Base-by-base conservation (phyloP, 2,797 vertebrate species). In the Avahi laniger region DNA sequence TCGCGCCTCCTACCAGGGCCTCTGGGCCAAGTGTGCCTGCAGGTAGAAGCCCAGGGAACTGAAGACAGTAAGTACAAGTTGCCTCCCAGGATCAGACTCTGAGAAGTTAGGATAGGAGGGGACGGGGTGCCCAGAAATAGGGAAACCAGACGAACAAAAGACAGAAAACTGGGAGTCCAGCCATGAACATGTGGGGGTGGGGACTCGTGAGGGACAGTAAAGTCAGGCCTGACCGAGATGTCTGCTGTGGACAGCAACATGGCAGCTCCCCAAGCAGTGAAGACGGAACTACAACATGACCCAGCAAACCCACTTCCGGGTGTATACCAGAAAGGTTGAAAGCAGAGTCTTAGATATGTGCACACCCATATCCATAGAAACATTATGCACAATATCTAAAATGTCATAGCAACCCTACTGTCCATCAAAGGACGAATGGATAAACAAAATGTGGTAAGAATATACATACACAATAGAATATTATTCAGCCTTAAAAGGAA, bases 101-200 rank as follows among this genome's bases (percentile, higher is more conserved):
- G 76, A 79, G 81, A 92, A 75, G 73, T 28, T 0, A 82, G 59
- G 52, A 65, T 18, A 57, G 61, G n/a, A 80, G 30, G 26, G 10
- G 35, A 33, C 1, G 14, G 59, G 30, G 17, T 18, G 5, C 24
- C 41, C 0, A 13, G 38, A 75, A 78, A 48, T 24, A 90, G 65
- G 59, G 54, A 82, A 70, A 65, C 48, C 73, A 70, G 43, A 84
- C 46, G 30, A 78, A 35, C 30, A 24, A 43, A 63, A 50, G n/a
- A 69, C 14, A 30, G 63, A 54, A 61, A 69, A 24, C 80, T 57
- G 43, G 46, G 72, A 38, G 26, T 79, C 12, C 28, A 33, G 50
- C 12, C 2, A 0, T 69, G 12, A 20, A 26, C 38, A 7, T 2
- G 5, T 1, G 2, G 11, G 41, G 35, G 7, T 75, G 38, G 70